A percentile compares a stretch with the other conserved stretches of the same genome.
Evolutionary conservation across 64 coral and sea anemone species (phyloP).

Genomic region (Stichodactyla mertensii): DNA sequence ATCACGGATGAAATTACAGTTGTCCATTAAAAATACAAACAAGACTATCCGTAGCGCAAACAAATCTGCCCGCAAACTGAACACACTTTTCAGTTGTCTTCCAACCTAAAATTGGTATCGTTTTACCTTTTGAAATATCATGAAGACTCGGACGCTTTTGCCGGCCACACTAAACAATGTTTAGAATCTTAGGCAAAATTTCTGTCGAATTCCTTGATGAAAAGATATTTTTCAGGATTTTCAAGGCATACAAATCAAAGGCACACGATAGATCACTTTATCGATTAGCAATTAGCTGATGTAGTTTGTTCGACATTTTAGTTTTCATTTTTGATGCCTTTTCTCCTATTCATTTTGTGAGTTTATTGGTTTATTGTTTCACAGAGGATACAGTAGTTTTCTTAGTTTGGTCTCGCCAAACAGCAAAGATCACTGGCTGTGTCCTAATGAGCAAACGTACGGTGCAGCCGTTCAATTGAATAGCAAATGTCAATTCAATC

Average conservation of each 20-base stretch:
- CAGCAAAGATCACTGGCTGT: neutral
- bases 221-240: too few species aligned
- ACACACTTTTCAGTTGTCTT: conserved; percentile 11
- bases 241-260: neutral
- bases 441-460: conserved; percentile 7
- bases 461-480: neutral
- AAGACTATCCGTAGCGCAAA: conserved; percentile 20
- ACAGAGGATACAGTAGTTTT: neutral
- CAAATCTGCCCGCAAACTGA: conserved; percentile 29
- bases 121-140: conserved; percentile 12
- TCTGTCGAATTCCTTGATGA: neutral
- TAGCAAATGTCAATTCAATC: conserved; percentile 10
- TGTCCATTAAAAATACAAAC: conserved; percentile 33
- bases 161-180: neutral
- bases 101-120: neutral
- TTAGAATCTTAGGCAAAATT: neutral
- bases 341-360: neutral
- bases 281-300: neutral
- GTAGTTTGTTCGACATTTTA: neutral
- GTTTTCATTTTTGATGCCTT: neutral
- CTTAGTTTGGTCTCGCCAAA: neutral
- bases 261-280: neutral
- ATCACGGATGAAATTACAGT: conserved; percentile 25
- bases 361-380: neutral
- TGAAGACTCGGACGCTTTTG: neutral